These are phyloP conservation scores for Luidia sarsii DNA, from an alignment of 53 echinoderm and acorn worm genomes.

Conservation along the genomic window DNA sequence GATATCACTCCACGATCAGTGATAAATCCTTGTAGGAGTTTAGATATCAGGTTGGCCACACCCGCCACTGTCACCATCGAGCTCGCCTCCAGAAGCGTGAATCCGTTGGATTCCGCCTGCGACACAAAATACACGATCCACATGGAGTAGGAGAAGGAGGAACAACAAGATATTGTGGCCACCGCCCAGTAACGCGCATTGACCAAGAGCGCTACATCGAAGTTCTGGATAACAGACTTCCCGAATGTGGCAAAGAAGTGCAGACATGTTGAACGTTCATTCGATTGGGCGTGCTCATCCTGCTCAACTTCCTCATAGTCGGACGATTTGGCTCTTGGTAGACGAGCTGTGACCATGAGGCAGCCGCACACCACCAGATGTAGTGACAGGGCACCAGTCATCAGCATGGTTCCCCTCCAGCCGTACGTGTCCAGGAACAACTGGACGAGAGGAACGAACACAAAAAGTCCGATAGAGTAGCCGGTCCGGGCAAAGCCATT, in stretches of 20 bases:
- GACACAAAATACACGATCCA: slow-evolving; percentile 30
- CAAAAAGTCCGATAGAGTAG: too few relatives aligned
- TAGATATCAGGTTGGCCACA: neutral
- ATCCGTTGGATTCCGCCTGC: slow-evolving; percentile 6
- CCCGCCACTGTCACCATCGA: slow-evolving; percentile 5
- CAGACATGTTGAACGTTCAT: too few relatives aligned
- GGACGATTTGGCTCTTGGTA: too few relatives aligned
- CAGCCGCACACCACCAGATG: slow-evolving; percentile 10
- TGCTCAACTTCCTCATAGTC: too few relatives aligned
- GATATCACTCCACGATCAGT: neutral
- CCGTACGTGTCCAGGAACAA: too few relatives aligned
- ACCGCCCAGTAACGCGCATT: neutral
- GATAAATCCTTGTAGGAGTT: slow-evolving; percentile 2
- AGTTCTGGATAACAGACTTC: neutral
- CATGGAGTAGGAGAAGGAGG: neutral
- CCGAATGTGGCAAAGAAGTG: too few relatives aligned
- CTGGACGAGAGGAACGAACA: too few relatives aligned
- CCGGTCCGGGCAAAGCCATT: too few relatives aligned
- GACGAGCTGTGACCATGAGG: neutral
- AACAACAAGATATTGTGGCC: neutral
- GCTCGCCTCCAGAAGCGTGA: neutral
- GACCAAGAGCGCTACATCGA: neutral
- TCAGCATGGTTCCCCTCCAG: too few relatives aligned
- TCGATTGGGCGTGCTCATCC: too few relatives aligned
- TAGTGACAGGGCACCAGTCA: slow-evolving; percentile 5